Evolutionary conservation across 2,797 vertebrate genomes (phyloP).

Genomic region (Babyrousa celebensis): DNA sequence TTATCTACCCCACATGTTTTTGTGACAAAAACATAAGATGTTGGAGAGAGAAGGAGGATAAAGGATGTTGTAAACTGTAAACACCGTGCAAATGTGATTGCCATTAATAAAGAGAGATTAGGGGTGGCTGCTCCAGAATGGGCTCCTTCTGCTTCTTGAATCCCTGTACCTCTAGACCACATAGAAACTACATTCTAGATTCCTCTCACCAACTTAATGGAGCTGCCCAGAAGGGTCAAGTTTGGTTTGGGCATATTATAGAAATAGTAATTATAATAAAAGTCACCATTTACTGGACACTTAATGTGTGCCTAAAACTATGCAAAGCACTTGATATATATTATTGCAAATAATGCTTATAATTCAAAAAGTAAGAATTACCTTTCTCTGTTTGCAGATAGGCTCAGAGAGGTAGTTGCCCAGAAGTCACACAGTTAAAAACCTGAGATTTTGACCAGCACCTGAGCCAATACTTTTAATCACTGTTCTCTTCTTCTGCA

Average conservation of each 20-base stretch:
- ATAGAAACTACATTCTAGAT: background rate
- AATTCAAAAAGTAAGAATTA: background rate
- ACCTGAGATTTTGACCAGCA: background rate
- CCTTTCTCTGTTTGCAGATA: background rate
- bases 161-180: background rate
- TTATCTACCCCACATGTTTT: background rate
- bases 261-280: constrained; percentile 42
- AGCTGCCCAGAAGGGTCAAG: background rate
- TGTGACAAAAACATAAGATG: background rate
- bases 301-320: background rate
- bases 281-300: background rate
- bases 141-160: background rate
- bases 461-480: background rate
- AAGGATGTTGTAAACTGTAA: background rate
- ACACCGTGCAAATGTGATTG: background rate
- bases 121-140: background rate
- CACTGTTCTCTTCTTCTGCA: background rate
- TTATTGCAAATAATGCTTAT: background rate
- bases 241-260: background rate
- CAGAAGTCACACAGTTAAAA: background rate
- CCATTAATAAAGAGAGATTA: background rate
- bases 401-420: background rate
- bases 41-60: background rate
- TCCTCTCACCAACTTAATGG: background rate
- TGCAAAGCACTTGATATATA: background rate